Evolutionary conservation across 2,888 invertebrate species (phyloP), one percentile per base, ranked within the genome.

Genomic region (Scaptomyza tumidula): DNA sequence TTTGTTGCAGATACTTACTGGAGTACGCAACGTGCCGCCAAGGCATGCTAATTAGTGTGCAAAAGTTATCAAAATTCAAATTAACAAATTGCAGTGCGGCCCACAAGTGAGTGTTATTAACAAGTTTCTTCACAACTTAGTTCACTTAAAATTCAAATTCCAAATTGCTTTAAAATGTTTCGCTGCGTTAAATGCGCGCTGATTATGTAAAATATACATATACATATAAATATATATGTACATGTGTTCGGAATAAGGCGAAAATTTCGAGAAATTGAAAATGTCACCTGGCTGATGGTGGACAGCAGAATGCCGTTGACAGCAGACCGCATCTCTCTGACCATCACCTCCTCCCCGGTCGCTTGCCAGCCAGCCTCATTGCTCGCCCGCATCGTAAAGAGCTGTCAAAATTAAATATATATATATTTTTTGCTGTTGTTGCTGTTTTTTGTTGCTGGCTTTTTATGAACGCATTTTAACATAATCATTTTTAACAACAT

Each of bases 41-140:
- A 85, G 83, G 83, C 83, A 83, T 83, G 89, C 89, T 70, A 72
- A 75, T 71, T 71, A 81, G 68, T 81, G 86, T 87, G 86, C 85
- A 52, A 65, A 61, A 72, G 62, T 63, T 72, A 54, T 68, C 62
- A 48, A 82, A 87, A 66, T 56, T 72, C 58, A 62, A 75, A 67
- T 66, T 67, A 43, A 41, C 37, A 54, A 78, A 78, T 69, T 87
- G 67, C 68, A 65, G 66, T 59, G 59, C 54, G 46, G 59, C 58
- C 62, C 58, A 31, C 63, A 75, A 85, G 83, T 83, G 83, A 83
- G 82, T 83, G 81, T n/a, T 39, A 11, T 11, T 14, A 39, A 11
- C n/a, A 24, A 13, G 35, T 24, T 7, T 7, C 27, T 10, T 24
- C 16, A 16, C n/a, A 24, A 13, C n/a, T n/a, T n/a, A 27, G 27